Evolutionary conservation across 2,888 invertebrate genomes (phyloP).

Genomic region (Lapara coniferarum): DNA sequence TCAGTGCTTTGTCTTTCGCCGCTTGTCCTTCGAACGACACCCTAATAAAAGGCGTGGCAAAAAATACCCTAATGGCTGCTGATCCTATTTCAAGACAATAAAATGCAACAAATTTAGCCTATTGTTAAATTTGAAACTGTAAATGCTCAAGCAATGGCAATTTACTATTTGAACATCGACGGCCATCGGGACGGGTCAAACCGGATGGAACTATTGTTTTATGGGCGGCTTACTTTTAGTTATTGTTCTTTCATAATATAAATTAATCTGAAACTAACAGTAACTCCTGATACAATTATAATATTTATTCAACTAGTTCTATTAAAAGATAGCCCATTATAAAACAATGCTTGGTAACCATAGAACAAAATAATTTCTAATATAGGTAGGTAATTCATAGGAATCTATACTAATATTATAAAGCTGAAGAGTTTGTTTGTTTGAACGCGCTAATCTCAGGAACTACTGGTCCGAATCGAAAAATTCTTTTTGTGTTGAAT

Average conservation of each 20-base stretch:
- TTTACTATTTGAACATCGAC: conserved; percentile 28
- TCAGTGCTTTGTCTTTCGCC: conserved; percentile 78
- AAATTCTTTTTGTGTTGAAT: too few species aligned
- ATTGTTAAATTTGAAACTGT: conserved; percentile 74
- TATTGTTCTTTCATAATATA: conserved; percentile 54
- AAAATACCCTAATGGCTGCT: conserved; percentile 77
- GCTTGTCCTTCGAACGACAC: conserved; percentile 80
- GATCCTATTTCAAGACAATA: conserved; percentile 81
- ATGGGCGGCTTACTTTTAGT: conserved; percentile 59
- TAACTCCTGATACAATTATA: conserved; percentile 33
- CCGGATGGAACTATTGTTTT: conserved; percentile 65
- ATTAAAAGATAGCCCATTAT: neutral
- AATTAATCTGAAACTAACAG: conserved; percentile 39
- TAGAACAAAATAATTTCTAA: neutral
- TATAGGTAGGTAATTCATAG: too few species aligned
- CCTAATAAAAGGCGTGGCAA: conserved; percentile 82
- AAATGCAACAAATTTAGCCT: conserved; percentile 82
- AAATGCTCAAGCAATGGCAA: conserved; percentile 62
- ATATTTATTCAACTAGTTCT: neutral
- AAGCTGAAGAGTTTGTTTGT: too few species aligned
- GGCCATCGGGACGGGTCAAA: conserved; percentile 47
- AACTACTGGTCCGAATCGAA: too few species aligned
- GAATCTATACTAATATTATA: too few species aligned
- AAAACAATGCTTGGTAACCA: neutral
- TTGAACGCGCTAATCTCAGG: too few species aligned